Evolutionary conservation across 2,888 invertebrate genomes (phyloP), one percentile per base, ranked within the genome.

Genomic region (Leptogaster cylindrica): DNA sequence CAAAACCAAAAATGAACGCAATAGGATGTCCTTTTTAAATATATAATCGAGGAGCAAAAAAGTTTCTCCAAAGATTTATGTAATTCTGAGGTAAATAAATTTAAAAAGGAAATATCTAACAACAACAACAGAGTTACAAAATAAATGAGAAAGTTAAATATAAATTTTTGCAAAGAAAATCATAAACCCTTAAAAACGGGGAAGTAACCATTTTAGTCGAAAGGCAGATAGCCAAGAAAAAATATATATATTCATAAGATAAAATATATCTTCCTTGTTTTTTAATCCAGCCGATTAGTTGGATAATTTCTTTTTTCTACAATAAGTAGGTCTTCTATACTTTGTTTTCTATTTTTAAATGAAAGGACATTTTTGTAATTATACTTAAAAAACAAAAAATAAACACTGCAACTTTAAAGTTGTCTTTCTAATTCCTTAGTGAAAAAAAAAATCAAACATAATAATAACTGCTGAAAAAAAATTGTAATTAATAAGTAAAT

Each of bases 391-490:
- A n/a, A n/a, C n/a, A n/a, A n/a, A n/a, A 65, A 65, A 65, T 50
- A 50, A 65, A 48, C 10, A 65, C 20, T 48, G 44, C 36, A 64
- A 64, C 48, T 64, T 50, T 20, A 50, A 39, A 65, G 50, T 65
- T 65, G 50, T 65, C 65, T 65, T 65, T 65, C 48, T 65, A 65
- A 36, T 65, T 65, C 65, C 48, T 65, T 65, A 65, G 36, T 50
- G 14, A 65, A 18, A 39, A 50, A 65, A 44, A 16, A 61, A 33
- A 41, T 28, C 41, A 31, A 16, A 61, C 41, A 27, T 61, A 28
- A 61, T 61, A 61, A 44, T 39, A 36, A 39, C 55, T 55, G 55
- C n/a, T n/a, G n/a, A n/a, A n/a, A 55, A 36, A 20, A 61, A 61
- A 61, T 61, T 61, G 61, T 61, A 61, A 61, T 61, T 61, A 61